Evolutionary conservation across 2,888 invertebrate genomes (phyloP), one percentile per base, ranked within the genome.

Genomic region (Polyploca ridens): DNA sequence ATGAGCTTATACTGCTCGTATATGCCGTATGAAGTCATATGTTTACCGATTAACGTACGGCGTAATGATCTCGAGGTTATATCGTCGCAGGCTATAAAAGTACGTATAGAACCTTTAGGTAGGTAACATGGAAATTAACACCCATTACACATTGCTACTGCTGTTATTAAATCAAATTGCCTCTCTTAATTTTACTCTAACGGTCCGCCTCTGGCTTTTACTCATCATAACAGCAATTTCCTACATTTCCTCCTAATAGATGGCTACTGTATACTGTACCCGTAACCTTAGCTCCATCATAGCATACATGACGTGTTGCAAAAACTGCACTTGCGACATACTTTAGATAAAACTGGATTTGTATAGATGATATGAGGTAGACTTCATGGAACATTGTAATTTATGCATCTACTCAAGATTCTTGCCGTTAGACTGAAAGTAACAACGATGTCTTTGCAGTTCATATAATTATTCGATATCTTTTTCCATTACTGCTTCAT

Each of bases 151-250:
- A 71, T 72, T 66, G 74, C 71, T 70, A 76, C 72, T 66, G 70
- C 76, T 71, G 75, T 78, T 83, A 87, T 89, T 89, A 87, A 83
- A 85, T 86, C 74, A 79, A 87, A 88, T 86, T 84, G 79, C 83
- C 74, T 68, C 73, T 68, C 81, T 85, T 86, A 86, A 83, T 85
- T 82, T 73, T 72, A 75, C 79, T 78, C 82, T 74, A 84, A 82
- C 82, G 78, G 72, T 72, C 76, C 73, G 75, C 79, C 79, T 73
- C 76, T 68, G 76, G 78, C 81, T 83, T 79, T 82, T 82, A 81
- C 79, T 81, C 82, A 78, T 83, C 78, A 78, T 76, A 74, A 76
- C 74, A 76, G 77, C 80, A 85, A 82, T 85, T 85, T 84, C 85
- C 83, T 81, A 81, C 81, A 79, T 79, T 81, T 81, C 81, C 80